These are phyloP conservation scores for Barbus barbus DNA, from an alignment of 2,113 vertebrate genomes.

Conservation along the genomic window DNA sequence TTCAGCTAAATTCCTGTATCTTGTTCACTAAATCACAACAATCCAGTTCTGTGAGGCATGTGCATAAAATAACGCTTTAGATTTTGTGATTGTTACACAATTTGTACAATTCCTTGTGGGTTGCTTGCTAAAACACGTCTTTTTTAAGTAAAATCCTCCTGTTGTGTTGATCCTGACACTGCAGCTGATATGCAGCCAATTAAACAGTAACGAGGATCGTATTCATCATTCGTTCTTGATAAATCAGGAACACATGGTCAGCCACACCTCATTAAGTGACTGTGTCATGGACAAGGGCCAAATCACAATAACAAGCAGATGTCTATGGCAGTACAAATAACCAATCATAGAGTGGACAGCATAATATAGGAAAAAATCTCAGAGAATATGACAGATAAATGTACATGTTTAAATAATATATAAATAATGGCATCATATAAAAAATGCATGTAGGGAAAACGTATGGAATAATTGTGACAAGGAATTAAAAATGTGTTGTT, in stretches of 20 bases:
- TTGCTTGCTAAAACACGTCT: neutral
- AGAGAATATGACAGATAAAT: neutral
- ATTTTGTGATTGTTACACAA: neutral
- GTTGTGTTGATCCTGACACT: neutral
- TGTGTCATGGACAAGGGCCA: slow-evolving; percentile 45
- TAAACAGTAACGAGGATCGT: slow-evolving; percentile 10
- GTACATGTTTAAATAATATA: too few relatives aligned
- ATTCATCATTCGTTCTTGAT: slow-evolving; percentile 41
- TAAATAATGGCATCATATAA: too few relatives aligned
- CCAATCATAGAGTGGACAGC: slow-evolving; percentile 31
- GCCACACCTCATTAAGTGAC: slow-evolving; percentile 44
- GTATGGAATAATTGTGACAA: too few relatives aligned
- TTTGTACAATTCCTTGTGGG: neutral
- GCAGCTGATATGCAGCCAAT: slow-evolving; percentile 25
- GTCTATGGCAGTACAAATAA: slow-evolving; percentile 36
- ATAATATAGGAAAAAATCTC: neutral
- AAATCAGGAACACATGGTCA: slow-evolving; percentile 48
- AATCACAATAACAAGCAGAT: slow-evolving; percentile 50
- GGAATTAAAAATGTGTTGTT: too few relatives aligned
- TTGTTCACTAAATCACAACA: neutral
- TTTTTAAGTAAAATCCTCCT: neutral
- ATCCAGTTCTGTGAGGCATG: neutral
- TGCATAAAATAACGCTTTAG: too few relatives aligned
- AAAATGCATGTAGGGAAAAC: too few relatives aligned
- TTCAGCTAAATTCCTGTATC: neutral